Percentiles rank a stretch among this genome's conserved stretches.
Conservation (phyloP, 2,797 vertebrate species). For the Brachyrhaphis roseni region DNA sequence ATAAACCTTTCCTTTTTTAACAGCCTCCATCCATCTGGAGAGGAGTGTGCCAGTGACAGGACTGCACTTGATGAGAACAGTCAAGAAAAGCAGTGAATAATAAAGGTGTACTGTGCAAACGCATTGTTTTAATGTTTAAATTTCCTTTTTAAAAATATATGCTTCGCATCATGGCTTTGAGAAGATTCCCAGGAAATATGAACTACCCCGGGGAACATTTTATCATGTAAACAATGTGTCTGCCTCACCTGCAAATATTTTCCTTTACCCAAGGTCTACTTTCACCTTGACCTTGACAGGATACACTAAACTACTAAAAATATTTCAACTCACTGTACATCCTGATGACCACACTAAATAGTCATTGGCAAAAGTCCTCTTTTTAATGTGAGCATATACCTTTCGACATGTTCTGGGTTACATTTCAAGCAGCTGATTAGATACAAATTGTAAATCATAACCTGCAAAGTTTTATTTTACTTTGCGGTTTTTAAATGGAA, state of each 20-base stretch:
- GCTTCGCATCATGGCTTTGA: conserved; percentile 11
- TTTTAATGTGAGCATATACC: neutral
- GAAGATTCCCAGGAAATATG: conserved; percentile 32
- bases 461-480: neutral
- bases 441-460: neutral
- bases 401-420: neutral
- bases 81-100: conserved; percentile 53
- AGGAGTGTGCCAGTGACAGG: conserved; percentile 36
- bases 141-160: neutral
- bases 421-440: neutral
- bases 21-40: conserved; percentile 69
- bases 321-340: neutral
- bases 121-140: conserved; percentile 1
- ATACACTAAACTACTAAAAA: neutral
- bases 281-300: conserved; percentile 59
- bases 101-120: neutral
- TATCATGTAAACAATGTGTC: conserved; percentile 67
- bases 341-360: neutral
- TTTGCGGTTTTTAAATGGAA: neutral
- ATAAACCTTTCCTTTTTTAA: conserved; percentile 81
- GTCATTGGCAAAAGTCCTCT: neutral
- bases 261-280: conserved; percentile 53
- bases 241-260: conserved; percentile 79
- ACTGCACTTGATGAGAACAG: conserved; percentile 42
- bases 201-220: conserved; percentile 32